Percentiles rank a stretch among this genome's conserved stretches.
These are phyloP conservation scores for Meda fulgida DNA, from an alignment of 2,797 vertebrate species.

Conservation along the genomic window DNA sequence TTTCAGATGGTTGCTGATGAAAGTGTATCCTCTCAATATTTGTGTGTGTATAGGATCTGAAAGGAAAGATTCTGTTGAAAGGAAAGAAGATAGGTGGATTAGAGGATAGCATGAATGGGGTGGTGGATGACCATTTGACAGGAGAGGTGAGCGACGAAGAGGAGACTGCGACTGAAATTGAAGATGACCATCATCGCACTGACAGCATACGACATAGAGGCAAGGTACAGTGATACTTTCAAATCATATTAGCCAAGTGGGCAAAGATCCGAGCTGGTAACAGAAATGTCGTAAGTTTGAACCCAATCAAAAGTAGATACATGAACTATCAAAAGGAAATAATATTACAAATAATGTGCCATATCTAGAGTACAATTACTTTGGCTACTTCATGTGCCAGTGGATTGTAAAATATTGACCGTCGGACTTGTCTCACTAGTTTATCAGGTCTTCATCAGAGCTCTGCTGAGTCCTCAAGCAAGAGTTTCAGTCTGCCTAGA, in stretches of 20 bases:
- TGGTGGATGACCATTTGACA: conserved; percentile 72
- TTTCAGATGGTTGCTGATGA: not conserved
- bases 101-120: conserved; percentile 77
- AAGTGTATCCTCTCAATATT: not conserved
- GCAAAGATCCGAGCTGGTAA: not conserved
- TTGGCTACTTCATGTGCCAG: not conserved
- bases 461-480: not conserved
- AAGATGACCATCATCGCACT: conserved; percentile 73
- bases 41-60: conserved; percentile 80
- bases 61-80: conserved; percentile 88
- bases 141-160: conserved; percentile 83
- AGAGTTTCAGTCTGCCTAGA: not conserved
- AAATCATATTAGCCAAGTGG: not conserved
- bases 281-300: not conserved
- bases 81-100: conserved; percentile 88
- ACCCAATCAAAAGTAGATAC: not conserved
- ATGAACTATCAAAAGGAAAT: not conserved
- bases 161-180: conserved; percentile 72
- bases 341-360: not conserved
- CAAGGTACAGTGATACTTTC: conserved; percentile 68
- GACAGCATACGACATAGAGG: conserved; percentile 74
- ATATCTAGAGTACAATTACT: not conserved
- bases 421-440: not conserved
- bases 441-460: conserved; percentile 14
- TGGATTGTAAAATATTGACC: conserved; percentile 21